Base-by-base conservation (phyloP, 2,797 vertebrate species). In the Sebastes taczanowskii region DNA sequence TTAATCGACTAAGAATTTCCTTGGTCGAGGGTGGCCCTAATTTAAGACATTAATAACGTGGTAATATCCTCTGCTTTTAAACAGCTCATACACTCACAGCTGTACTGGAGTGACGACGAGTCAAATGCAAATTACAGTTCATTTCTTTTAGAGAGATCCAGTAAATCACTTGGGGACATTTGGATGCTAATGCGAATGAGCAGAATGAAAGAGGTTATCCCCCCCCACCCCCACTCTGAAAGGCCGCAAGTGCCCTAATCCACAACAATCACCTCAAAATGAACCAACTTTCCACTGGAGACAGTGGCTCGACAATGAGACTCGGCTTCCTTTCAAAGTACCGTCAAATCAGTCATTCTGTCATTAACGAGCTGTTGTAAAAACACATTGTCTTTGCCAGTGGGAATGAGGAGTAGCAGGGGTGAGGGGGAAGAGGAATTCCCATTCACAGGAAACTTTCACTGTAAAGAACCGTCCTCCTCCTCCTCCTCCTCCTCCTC, bases 341-440 rank as follows among this genome's bases (percentile, higher is more conserved):
- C 66, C 86, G 53, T 84, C 70, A 85, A 93, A 90, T 90, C 92
- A 78, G 81, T 16, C 86, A 91, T 86, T 90, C 93, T 94, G 90
- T 93, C 91, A 78, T 84, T 94, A 93, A 97, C 95, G 94, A 96
- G 93, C 90, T 90, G 86, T 79, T 88, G 90, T 93, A 89, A 93
- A 92, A 95, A 93, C 88, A 81, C 89, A 87, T 94, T 88, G 93
- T 95, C 85, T 73, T 90, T 90, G 78, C 78, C 86, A 86, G 74
- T 68, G 86, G 78, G 90, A 83, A 78, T 85, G 69, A 90, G 81
- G 42, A 84, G 89, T 5, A 11, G 59, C 5, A 20, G 49, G 79
- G 79, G 70, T 32, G 71, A 61, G n/a, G 74, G 79, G 78, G 83
- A 49, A 46, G 78, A 66, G 18, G 58, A 64, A 68, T 71, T 60